A percentile compares a stretch with the other conserved stretches of the same genome.
Evolutionary conservation across 2,113 vertebrate genomes (phyloP).

Genomic region (Atractosteus spatula): DNA sequence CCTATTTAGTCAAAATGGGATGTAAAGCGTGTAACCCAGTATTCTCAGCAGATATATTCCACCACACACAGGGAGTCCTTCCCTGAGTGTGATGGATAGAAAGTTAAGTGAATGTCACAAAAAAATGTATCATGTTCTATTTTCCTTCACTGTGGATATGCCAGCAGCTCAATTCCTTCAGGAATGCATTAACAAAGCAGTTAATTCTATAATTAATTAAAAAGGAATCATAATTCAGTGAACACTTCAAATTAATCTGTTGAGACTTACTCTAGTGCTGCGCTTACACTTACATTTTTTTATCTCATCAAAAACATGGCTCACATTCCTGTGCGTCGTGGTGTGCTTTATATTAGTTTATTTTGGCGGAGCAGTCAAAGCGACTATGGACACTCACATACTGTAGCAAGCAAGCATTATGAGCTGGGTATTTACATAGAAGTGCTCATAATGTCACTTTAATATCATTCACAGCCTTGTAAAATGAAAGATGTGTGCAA

Average conservation of each 20-base stretch:
- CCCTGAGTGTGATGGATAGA: slow-evolving; percentile 51
- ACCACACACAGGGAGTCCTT: slow-evolving; percentile 48
- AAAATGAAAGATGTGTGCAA: slow-evolving; percentile 8
- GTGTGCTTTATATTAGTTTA: background rate
- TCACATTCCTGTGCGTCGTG: slow-evolving; percentile 17
- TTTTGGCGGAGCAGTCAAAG: background rate
- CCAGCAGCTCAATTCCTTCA: slow-evolving; percentile 64
- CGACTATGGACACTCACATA: background rate
- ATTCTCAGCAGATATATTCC: slow-evolving; percentile 56
- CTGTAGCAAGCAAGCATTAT: background rate
- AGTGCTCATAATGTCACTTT: slow-evolving; percentile 1
- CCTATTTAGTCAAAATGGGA: slow-evolving; percentile 49
- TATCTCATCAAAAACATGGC: slow-evolving; percentile 13
- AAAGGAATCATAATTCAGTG: slow-evolving; percentile 70
- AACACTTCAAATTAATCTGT: slow-evolving; percentile 72
- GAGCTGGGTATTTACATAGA: slow-evolving; percentile 9
- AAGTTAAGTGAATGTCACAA: slow-evolving; percentile 61
- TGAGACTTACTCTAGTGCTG: slow-evolving; percentile 63
- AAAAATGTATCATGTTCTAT: slow-evolving; percentile 63
- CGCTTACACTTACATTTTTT: slow-evolving; percentile 52
- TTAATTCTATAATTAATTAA: slow-evolving; percentile 74
- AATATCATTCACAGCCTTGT: slow-evolving; percentile 13
- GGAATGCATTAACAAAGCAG: slow-evolving; percentile 70
- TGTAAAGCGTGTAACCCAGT: slow-evolving; percentile 50
- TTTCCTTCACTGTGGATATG: slow-evolving; percentile 42